Percentiles rank a stretch among this genome's conserved stretches.
These are phyloP conservation scores for Tipula helvola DNA, from an alignment of 2,888 invertebrate species.

Conservation along the genomic window DNA sequence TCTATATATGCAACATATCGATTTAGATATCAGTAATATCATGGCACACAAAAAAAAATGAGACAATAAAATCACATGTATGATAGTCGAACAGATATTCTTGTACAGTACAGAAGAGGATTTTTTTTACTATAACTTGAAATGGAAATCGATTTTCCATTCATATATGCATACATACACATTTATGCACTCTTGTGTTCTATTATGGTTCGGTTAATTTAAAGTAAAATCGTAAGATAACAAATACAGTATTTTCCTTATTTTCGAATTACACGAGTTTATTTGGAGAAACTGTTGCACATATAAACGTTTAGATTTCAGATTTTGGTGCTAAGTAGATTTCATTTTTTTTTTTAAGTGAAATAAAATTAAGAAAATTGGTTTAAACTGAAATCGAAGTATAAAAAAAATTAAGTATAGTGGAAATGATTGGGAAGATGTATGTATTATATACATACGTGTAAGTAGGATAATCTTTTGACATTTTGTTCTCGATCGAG, in stretches of 20 bases:
- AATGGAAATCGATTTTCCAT: neutral
- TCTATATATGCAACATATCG: neutral
- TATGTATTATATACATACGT: neutral
- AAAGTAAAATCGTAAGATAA: neutral
- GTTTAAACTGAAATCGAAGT: neutral
- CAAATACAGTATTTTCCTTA: neutral
- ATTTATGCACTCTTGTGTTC: neutral
- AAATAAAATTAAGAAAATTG: neutral
- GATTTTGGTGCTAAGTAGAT: neutral
- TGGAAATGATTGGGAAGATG: neutral
- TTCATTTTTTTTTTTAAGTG: neutral
- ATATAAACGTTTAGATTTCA: neutral
- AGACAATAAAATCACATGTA: constrained; percentile 1
- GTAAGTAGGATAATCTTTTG: neutral
- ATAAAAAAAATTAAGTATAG: neutral
- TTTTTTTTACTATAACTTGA: neutral
- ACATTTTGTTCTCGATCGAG: neutral
- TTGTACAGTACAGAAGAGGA: neutral
- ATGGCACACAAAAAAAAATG: neutral
- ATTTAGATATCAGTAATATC: neutral
- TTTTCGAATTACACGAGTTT: neutral
- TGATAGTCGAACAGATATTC: neutral
- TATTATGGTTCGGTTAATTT: neutral
- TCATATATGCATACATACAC: neutral
- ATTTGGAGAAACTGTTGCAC: neutral